Percentiles rank a stretch among this genome's conserved stretches.
phyloP scores from a whole-genome alignment of 1,140 invertebrate genomes.

The Aethina tumida region DNA sequence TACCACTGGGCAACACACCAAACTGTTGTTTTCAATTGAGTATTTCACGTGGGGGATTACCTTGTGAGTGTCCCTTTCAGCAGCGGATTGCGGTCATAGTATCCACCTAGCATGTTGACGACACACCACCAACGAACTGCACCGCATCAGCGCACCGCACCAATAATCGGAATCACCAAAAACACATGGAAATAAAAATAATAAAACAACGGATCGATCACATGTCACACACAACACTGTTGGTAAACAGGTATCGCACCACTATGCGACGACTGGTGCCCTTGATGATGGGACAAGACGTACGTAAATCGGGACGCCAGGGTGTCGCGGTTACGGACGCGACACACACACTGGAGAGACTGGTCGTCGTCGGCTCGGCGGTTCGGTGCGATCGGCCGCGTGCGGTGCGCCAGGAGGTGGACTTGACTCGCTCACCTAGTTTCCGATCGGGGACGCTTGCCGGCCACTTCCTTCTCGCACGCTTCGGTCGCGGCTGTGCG shows the following conservation, averaged over 20 bases:
- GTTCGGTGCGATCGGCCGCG: slow-evolving; percentile 6
- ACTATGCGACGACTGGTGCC: slow-evolving; percentile 4
- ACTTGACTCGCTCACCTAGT: slow-evolving; percentile 13
- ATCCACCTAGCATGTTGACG: slow-evolving; percentile 9
- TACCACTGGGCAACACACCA: too few relatives aligned
- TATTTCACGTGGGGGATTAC: too few relatives aligned
- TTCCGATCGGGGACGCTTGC: too few relatives aligned
- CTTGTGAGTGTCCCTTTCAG: slow-evolving; percentile 11
- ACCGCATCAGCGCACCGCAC: too few relatives aligned
- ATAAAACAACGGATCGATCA: slow-evolving; percentile 2
- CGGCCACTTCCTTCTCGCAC: too few relatives aligned
- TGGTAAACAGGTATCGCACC: slow-evolving; percentile 1
- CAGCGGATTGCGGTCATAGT: slow-evolving; percentile 11
- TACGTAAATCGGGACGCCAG: too few relatives aligned
- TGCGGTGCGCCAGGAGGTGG: slow-evolving; percentile 1
- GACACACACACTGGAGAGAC: slow-evolving; percentile 2
- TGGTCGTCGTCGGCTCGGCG: slow-evolving; percentile 2
- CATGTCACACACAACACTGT: slow-evolving; percentile 3
- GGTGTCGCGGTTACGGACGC: neutral
- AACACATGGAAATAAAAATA: slow-evolving; percentile 9
- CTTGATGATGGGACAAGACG: too few relatives aligned
- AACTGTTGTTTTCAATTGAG: too few relatives aligned
- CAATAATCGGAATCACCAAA: slow-evolving; percentile 7
- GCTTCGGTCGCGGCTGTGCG: too few relatives aligned
- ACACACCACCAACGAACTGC: slow-evolving; percentile 4